Percentiles rank a stretch among this genome's conserved stretches.
phyloP scores from a whole-genome alignment of 2,888 invertebrate species.

The Tinea pellionella region DNA sequence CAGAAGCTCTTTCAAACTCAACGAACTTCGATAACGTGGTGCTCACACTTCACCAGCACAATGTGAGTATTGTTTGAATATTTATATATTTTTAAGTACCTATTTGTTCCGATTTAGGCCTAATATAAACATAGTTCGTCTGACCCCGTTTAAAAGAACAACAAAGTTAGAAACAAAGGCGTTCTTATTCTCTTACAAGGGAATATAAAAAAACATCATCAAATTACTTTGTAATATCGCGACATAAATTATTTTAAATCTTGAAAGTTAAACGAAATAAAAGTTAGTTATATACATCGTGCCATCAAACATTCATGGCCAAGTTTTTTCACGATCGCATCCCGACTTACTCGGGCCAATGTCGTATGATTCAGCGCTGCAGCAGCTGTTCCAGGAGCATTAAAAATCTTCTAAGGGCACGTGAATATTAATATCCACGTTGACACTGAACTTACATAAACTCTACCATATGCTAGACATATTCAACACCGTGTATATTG shows the following conservation, averaged over 20 bases:
- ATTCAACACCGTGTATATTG: not conserved
- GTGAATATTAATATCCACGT: constrained; percentile 37
- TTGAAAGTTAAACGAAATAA: too few species aligned
- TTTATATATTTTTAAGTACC: not conserved
- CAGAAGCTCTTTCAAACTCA: constrained; percentile 78
- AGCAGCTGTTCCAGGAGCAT: constrained; percentile 55
- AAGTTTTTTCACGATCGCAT: not conserved
- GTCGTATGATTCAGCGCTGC: constrained; percentile 49
- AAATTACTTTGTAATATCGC: too few species aligned
- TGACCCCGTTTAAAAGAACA: constrained; percentile 24
- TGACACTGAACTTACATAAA: constrained; percentile 32
- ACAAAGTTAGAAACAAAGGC: constrained; percentile 41
- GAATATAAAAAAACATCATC: constrained; percentile 36
- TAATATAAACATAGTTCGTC: constrained; percentile 6
- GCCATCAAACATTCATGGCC: constrained; percentile 7
- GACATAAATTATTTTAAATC: too few species aligned
- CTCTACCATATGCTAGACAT: constrained; percentile 7
- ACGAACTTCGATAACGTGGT: constrained; percentile 63
- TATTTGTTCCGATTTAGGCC: not conserved
- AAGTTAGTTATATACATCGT: too few species aligned
- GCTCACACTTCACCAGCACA: constrained; percentile 60
- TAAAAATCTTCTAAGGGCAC: constrained; percentile 55
- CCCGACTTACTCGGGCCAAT: constrained; percentile 37
- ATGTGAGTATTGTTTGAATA: constrained; percentile 43
- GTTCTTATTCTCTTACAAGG: constrained; percentile 43